Conservation (phyloP, 2,888 invertebrate species). For the Drosophila kuntzei region DNA sequence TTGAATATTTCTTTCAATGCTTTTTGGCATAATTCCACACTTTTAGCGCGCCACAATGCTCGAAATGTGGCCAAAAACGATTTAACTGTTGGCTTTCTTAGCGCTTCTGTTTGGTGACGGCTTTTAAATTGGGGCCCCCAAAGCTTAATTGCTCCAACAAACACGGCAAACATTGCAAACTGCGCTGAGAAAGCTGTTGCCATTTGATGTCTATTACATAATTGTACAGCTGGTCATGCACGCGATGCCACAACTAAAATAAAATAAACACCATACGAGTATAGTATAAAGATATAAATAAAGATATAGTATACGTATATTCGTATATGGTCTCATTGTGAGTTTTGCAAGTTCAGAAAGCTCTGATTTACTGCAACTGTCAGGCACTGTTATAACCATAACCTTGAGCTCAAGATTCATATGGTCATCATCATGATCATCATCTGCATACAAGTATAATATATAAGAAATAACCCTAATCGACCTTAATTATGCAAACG, state of each 20-base stretch:
- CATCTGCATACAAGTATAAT: conserved; percentile 18
- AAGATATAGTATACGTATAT: conserved; percentile 19
- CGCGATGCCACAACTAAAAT: conserved; percentile 43
- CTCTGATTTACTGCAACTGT: conserved; percentile 42
- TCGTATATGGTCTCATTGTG: conserved; percentile 27
- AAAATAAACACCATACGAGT: not conserved
- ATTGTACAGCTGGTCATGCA: conserved; percentile 40
- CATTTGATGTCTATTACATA: conserved; percentile 54
- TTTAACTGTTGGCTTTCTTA: conserved; percentile 42
- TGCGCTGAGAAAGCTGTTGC: conserved; percentile 29
- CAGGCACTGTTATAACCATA: conserved; percentile 66
- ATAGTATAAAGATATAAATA: conserved; percentile 2
- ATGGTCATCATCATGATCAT: conserved; percentile 39
- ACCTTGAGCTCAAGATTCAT: conserved; percentile 70
- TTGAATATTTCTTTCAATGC: conserved; percentile 47
- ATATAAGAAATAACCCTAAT: conserved; percentile 63
- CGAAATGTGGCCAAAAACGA: conserved; percentile 46
- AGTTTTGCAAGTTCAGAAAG: conserved; percentile 56
- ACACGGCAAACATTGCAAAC: conserved; percentile 30
- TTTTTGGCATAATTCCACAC: conserved; percentile 68
- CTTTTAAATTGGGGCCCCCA: conserved; percentile 50
- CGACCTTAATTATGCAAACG: conserved; percentile 78
- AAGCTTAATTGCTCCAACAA: conserved; percentile 53
- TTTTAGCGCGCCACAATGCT: conserved; percentile 24
- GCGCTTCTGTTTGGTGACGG: conserved; percentile 62